Conservation (phyloP, 2,797 vertebrate species). For the Hemitrygon akajei region DNA sequence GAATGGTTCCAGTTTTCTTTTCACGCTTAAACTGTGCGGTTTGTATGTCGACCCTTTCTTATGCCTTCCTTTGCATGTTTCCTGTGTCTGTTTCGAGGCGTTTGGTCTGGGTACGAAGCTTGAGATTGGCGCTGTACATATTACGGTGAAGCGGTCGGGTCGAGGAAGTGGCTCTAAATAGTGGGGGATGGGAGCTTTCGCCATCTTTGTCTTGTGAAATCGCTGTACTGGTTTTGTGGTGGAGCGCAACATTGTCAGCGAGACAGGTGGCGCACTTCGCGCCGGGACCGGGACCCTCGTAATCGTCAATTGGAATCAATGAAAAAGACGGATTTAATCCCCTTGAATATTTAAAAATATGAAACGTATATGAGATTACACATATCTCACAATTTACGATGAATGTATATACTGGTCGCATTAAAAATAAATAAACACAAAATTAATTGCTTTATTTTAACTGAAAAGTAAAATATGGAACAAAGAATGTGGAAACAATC, state of each 20-base stretch:
- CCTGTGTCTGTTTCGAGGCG: constrained; percentile 27
- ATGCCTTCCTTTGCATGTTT: constrained; percentile 14
- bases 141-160: constrained; percentile 26
- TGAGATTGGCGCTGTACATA: constrained; percentile 27
- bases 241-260: not conserved
- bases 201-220: constrained; percentile 38
- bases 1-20: not conserved
- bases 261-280: constrained; percentile 37
- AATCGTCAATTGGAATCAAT: not conserved
- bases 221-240: constrained; percentile 25
- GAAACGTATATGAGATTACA: constrained; percentile 8
- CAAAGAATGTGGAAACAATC: constrained; percentile 18
- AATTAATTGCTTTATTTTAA: not conserved
- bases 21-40: not conserved
- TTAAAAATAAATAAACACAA: not conserved
- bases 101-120: constrained; percentile 32
- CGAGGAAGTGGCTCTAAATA: constrained; percentile 36
- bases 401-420: not conserved
- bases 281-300: not conserved
- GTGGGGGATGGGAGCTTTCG: constrained; percentile 37
- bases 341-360: constrained; percentile 26
- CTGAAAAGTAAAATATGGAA: not conserved
- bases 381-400: constrained; percentile 15
- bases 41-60: not conserved
- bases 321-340: constrained; percentile 19